Evolutionary conservation across 2,888 invertebrate genomes (phyloP).

Genomic region (Lepidochrysops patricia): DNA sequence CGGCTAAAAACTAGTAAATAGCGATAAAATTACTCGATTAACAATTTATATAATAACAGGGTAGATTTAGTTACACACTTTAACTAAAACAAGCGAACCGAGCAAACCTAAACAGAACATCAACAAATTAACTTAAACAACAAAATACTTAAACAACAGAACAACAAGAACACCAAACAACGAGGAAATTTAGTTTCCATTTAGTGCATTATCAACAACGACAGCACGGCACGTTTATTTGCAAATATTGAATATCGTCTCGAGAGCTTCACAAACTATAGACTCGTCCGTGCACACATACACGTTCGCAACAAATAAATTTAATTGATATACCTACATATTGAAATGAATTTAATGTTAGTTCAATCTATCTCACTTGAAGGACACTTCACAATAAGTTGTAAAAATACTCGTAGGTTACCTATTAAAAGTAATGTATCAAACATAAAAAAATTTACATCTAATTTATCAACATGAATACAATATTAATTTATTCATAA

Average conservation of each 20-base stretch:
- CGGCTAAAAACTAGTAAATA: too few relatives aligned
- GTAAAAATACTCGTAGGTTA: too few relatives aligned
- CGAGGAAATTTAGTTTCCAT: constrained; percentile 9
- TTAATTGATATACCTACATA: neutral
- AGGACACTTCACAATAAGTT: too few relatives aligned
- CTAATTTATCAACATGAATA: too few relatives aligned
- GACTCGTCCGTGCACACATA: constrained; percentile 18
- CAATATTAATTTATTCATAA: too few relatives aligned
- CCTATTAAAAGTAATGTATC: too few relatives aligned
- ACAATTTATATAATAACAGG: neutral
- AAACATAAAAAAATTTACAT: too few relatives aligned
- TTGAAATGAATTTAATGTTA: neutral
- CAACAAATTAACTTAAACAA: constrained; percentile 7
- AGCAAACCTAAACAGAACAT: neutral
- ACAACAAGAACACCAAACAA: constrained; percentile 7
- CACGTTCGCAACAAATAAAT: neutral
- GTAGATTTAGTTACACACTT: neutral
- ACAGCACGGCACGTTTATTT: constrained; percentile 27
- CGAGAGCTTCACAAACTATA: constrained; percentile 43
- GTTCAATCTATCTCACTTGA: neutral
- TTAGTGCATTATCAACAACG: constrained; percentile 21
- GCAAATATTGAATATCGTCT: constrained; percentile 52
- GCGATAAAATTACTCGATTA: too few relatives aligned
- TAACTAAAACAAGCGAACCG: neutral
- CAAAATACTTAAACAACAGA: constrained; percentile 3